Evolutionary conservation across 2,888 invertebrate species (phyloP), one percentile per base, ranked within the genome.

Genomic region (Tenthredo mesomela): DNA sequence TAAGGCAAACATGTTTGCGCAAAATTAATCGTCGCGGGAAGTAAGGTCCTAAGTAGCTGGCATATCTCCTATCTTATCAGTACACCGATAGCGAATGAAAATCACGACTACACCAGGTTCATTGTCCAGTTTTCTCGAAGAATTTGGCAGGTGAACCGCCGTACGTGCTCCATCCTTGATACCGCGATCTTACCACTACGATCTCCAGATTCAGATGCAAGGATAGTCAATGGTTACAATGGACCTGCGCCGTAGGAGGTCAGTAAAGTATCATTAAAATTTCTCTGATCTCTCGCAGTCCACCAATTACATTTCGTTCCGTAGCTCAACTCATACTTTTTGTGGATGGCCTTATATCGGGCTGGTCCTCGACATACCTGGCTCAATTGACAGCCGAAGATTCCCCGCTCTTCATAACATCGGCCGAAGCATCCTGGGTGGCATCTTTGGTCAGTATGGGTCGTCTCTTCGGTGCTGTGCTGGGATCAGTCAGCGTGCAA

Each of bases 311-410:
- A 43, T 40, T 25, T 12, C 10, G 1, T 12, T 43, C 29, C 21
- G n/a, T 86, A 91, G 91, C 89, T 85, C 87, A 88, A 37, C 70
- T 90, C 6, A 85, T 91, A 18, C 87, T 88, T 2, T 86, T 89
- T 4, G 88, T 89, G 50, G 86, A 89, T 10, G 91, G 90, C 10
- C 82, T 90, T 6, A 87, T 87, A 85, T 87, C 86, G 47, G 89
- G 89, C 7, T 92, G 92, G 92, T 88, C 89, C 0, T 92, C 92
- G 1, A 92, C 92, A 0, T 91, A 89, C 77, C 73, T 91, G 12
- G 88, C 88, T 0, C 86, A 86, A 61, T 84, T 91, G n/a, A 90
- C 88, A 0, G 67, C 87, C 0, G 84, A 87, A 1, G 86, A 89
- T 33, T 89, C 90, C 0, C 84, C 87, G 4, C 58, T 91, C 1